Percentiles rank a stretch among this genome's conserved stretches.
Evolutionary conservation across 1,140 invertebrate genomes (phyloP).

Genomic region (Drosophila pseudoananassae): DNA sequence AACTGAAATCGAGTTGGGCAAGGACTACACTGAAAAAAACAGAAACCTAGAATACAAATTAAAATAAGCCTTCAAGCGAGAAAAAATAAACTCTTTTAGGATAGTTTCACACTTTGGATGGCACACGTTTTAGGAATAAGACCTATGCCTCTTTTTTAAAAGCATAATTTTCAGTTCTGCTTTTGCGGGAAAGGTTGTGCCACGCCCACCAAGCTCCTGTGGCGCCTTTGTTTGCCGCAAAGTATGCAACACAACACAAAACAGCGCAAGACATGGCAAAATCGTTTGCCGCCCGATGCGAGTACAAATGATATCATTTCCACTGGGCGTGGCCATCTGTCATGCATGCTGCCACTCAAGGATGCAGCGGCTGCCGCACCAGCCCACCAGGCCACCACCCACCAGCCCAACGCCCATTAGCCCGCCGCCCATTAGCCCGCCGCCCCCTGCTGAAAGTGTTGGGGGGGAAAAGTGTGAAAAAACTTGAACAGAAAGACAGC

Average conservation of each 20-base stretch:
- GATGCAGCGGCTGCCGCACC: neutral
- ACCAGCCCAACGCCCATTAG: too few species aligned
- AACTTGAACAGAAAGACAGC: slow-evolving; percentile 24
- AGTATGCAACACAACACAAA: slow-evolving; percentile 45
- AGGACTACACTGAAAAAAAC: slow-evolving; percentile 4
- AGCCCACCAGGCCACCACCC: neutral
- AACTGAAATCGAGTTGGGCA: slow-evolving; percentile 25
- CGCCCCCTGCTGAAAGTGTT: too few species aligned
- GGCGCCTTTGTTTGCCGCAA: slow-evolving; percentile 28
- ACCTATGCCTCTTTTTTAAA: neutral
- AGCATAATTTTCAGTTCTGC: neutral
- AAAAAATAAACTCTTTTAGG: neutral
- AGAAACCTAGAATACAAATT: neutral
- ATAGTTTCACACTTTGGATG: too few species aligned
- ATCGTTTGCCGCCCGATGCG: slow-evolving; percentile 16
- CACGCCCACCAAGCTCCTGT: slow-evolving; percentile 25
- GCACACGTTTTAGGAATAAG: too few species aligned
- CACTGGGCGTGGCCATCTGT: slow-evolving; percentile 42
- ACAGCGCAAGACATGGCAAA: slow-evolving; percentile 6
- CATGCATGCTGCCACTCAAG: slow-evolving; percentile 37
- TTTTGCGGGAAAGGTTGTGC: neutral
- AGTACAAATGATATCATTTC: slow-evolving; percentile 49
- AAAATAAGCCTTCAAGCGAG: neutral
- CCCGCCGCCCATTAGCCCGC: too few species aligned
- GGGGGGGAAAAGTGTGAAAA: slow-evolving; percentile 36